Evolutionary conservation across 2,113 vertebrate species (phyloP).

Genomic region (Rhinoptilus africanus): DNA sequence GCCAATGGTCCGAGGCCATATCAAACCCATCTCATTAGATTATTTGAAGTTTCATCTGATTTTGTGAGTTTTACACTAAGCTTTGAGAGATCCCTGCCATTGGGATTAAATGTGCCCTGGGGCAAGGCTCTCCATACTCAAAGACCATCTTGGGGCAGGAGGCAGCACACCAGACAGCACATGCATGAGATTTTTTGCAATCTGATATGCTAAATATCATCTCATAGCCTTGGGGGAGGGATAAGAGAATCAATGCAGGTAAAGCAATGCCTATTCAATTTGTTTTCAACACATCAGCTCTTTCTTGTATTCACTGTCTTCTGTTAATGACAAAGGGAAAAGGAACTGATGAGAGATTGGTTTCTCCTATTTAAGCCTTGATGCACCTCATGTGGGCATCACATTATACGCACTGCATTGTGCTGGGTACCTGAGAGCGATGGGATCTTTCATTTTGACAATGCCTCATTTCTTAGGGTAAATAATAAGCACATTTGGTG

Average conservation of each 20-base stretch:
- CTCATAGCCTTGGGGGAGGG: not conserved
- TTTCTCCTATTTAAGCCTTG: not conserved
- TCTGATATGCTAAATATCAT: not conserved
- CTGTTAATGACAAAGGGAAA: not conserved
- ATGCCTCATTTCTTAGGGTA: not conserved
- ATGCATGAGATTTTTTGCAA: not conserved
- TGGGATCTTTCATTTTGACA: not conserved
- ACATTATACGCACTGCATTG: not conserved
- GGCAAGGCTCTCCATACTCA: not conserved
- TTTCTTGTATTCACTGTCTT: not conserved
- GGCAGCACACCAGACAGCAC: not conserved
- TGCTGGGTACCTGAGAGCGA: not conserved
- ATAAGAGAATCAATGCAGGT: not conserved
- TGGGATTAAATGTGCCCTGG: not conserved
- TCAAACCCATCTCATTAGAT: not conserved
- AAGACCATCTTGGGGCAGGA: not conserved
- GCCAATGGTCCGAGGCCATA: not conserved
- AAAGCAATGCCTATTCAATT: not conserved
- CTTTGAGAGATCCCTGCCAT: not conserved
- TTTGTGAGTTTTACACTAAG: not conserved
- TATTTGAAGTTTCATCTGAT: not conserved
- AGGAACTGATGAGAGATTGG: not conserved
- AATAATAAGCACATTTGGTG: conserved; percentile 3
- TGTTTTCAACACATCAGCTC: not conserved
- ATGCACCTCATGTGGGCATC: not conserved